phyloP scores from a whole-genome alignment of 2,797 vertebrate genomes.

The Natrix natrix region DNA sequence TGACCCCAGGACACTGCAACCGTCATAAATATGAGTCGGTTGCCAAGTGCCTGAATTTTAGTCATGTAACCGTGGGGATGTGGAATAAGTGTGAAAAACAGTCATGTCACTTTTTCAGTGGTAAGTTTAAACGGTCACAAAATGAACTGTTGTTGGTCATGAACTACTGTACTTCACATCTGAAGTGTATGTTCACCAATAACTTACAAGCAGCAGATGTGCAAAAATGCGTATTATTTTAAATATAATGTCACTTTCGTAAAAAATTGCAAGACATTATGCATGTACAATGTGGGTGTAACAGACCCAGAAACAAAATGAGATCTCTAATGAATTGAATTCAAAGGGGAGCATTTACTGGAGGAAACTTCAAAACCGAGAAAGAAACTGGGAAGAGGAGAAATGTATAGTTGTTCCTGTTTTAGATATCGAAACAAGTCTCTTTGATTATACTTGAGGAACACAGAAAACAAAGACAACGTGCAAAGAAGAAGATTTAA shows the following conservation, averaged over 20 bases:
- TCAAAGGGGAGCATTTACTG: not conserved
- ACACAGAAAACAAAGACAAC: not conserved
- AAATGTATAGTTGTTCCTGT: not conserved
- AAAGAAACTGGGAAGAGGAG: not conserved
- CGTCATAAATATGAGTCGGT: not conserved
- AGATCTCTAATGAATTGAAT: slow-evolving; percentile 1
- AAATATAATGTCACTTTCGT: not conserved
- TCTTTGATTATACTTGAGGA: not conserved
- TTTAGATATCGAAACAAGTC: too few relatives aligned
- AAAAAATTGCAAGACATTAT: not conserved
- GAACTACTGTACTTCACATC: not conserved
- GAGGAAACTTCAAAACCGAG: not conserved
- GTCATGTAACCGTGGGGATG: not conserved
- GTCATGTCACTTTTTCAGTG: not conserved
- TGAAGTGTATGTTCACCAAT: not conserved
- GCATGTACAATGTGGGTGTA: not conserved
- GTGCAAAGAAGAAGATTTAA: not conserved
- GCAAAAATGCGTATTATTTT: not conserved
- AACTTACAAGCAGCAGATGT: not conserved
- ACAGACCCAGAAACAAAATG: not conserved
- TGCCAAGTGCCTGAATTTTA: not conserved
- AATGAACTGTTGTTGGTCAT: not conserved
- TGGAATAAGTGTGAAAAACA: not conserved
- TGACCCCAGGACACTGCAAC: not conserved
- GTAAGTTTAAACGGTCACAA: not conserved